phyloP scores from a whole-genome alignment of 2,888 invertebrate genomes.

The Sceliomorpha sp. region DNA sequence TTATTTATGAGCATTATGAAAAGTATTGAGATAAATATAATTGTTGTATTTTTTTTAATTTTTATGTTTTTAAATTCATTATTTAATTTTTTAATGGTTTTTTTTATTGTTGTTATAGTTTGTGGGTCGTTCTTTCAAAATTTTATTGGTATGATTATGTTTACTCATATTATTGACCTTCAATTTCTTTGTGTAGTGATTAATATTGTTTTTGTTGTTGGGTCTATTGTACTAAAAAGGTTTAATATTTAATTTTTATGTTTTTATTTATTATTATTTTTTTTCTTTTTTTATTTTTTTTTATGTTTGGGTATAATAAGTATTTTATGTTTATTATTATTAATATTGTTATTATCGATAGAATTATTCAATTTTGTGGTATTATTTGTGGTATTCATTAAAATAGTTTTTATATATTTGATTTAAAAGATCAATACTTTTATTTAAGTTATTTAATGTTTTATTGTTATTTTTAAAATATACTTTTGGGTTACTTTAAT shows the following conservation, averaged over 20 bases:
- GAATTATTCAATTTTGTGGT: constrained; percentile 85
- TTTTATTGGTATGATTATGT: constrained; percentile 3
- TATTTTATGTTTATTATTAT: constrained; percentile 81
- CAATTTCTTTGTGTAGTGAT: constrained; percentile 82
- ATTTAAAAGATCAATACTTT: constrained; percentile 86
- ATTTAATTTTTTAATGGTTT: constrained; percentile 33
- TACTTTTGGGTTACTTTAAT: no score
- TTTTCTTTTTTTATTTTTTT: constrained; percentile 90
- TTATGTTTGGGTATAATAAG: not conserved
- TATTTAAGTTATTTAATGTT: constrained; percentile 25
- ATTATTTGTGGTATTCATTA: constrained; percentile 86
- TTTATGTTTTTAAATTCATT: constrained; percentile 80
- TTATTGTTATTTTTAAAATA: no score
- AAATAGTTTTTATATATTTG: constrained; percentile 78
- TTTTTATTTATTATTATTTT: constrained; percentile 82
- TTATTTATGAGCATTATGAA: constrained; percentile 85
- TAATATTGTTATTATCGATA: no score
- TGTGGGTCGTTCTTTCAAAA: constrained; percentile 56
- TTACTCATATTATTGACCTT: constrained; percentile 71
- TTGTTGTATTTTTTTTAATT: constrained; percentile 68
- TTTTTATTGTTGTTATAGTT: constrained; percentile 65
- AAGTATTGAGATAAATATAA: constrained; percentile 83
- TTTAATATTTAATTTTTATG: constrained; percentile 83
- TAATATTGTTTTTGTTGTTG: constrained; percentile 81
- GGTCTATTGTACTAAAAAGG: constrained; percentile 86